Evolutionary conservation across 2,888 invertebrate species (phyloP).

Genomic region (Epinotia bilunana): DNA sequence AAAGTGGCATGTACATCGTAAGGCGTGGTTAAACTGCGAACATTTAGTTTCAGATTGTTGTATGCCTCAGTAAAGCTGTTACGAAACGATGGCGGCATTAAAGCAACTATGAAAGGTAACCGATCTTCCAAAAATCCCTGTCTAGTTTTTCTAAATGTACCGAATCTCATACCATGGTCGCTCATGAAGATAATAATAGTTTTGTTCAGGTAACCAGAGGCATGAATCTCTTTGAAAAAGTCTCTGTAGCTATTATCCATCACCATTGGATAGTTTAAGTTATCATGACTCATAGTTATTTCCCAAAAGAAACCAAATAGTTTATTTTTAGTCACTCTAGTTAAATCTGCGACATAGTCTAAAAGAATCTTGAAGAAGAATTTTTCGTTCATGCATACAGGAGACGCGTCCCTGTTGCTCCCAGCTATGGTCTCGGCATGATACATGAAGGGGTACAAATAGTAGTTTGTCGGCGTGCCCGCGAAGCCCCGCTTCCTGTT

Average conservation of each 20-base stretch:
- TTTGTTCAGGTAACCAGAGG: slow-evolving; percentile 9
- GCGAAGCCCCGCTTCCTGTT: background rate
- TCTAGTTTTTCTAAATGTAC: slow-evolving; percentile 7
- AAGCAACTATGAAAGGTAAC: slow-evolving; percentile 12
- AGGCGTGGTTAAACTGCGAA: background rate
- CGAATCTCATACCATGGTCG: slow-evolving; percentile 6
- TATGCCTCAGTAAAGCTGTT: slow-evolving; percentile 3
- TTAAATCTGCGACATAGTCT: slow-evolving; percentile 7
- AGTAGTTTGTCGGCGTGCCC: slow-evolving; percentile 6
- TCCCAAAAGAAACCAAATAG: slow-evolving; percentile 14
- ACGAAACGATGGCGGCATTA: slow-evolving; percentile 15
- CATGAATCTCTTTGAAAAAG: background rate
- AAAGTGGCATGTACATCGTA: slow-evolving; percentile 7
- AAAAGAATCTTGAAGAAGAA: slow-evolving; percentile 1
- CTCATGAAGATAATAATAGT: slow-evolving; percentile 6
- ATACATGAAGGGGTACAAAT: background rate
- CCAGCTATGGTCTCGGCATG: background rate
- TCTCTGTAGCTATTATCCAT: slow-evolving; percentile 1
- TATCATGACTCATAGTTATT: background rate
- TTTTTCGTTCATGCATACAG: slow-evolving; percentile 8
- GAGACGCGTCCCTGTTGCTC: background rate
- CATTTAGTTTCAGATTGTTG: background rate
- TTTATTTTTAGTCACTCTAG: background rate
- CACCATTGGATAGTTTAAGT: slow-evolving; percentile 2
- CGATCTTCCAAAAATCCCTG: slow-evolving; percentile 10